Percentiles rank a stretch among this genome's conserved stretches.
These are phyloP conservation scores for Illadopsis cleaveri DNA, from an alignment of 2,113 vertebrate genomes.

Conservation along the genomic window DNA sequence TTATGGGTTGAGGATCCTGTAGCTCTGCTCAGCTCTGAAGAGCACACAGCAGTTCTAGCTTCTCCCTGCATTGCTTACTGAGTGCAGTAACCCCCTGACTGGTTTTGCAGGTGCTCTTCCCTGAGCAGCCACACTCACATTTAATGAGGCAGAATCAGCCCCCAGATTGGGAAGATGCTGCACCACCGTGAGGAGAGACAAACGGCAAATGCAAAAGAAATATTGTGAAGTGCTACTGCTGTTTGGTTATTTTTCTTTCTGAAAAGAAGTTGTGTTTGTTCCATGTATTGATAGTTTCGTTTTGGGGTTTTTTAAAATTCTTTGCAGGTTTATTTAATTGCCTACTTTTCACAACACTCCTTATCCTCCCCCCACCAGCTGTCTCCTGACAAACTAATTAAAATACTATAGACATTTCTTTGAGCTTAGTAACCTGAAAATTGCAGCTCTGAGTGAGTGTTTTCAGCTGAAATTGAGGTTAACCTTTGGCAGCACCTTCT, in stretches of 20 bases:
- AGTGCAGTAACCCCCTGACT: not conserved
- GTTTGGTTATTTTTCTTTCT: not conserved
- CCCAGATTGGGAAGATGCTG: not conserved
- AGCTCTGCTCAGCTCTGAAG: not conserved
- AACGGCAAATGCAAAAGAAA: not conserved
- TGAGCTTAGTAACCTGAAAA: slow-evolving; percentile 59
- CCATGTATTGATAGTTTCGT: not conserved
- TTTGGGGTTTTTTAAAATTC: not conserved
- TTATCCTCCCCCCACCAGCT: not conserved
- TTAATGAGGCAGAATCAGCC: not conserved
- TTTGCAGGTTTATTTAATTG: slow-evolving; percentile 30
- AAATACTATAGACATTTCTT: slow-evolving; percentile 52
- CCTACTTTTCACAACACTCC: not conserved
- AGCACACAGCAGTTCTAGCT: not conserved
- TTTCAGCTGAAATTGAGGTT: slow-evolving; percentile 56
- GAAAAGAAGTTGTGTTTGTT: not conserved
- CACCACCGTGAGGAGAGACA: not conserved
- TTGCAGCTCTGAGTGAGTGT: slow-evolving; percentile 27
- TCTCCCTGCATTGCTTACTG: not conserved
- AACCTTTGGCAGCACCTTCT: slow-evolving; percentile 49
- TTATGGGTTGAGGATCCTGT: not conserved
- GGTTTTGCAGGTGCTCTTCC: not conserved
- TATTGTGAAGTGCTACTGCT: not conserved
- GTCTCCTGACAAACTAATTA: slow-evolving; percentile 54
- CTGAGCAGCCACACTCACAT: accelerated